Conservation (phyloP, 2,113 vertebrate genomes). For the Cheirogaleus medius region DNA sequence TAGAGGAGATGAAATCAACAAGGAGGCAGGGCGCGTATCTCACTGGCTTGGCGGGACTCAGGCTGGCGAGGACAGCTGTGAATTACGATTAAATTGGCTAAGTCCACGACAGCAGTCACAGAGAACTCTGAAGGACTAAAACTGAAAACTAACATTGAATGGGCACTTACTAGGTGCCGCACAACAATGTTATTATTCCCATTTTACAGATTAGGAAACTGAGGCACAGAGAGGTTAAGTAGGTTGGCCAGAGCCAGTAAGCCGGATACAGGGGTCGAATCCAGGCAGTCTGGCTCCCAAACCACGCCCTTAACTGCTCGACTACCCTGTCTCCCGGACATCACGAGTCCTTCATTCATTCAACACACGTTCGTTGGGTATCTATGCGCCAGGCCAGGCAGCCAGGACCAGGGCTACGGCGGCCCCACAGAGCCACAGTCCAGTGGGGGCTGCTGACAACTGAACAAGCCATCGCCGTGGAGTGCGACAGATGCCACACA, state of each 20-base stretch:
- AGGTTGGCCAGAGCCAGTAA: neutral
- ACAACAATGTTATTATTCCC: neutral
- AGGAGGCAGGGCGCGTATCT: neutral
- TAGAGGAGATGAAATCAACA: neutral
- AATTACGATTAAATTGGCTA: neutral
- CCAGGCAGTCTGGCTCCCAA: neutral
- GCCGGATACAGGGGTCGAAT: neutral
- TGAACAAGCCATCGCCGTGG: neutral
- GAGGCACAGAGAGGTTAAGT: neutral
- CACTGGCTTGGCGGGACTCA: neutral
- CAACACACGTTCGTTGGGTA: neutral
- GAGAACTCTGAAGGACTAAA: neutral
- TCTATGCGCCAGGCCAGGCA: neutral
- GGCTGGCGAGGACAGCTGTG: neutral
- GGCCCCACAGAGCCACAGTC: neutral
- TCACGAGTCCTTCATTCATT: neutral
- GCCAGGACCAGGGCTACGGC: neutral
- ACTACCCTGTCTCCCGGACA: neutral
- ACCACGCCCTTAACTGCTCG: neutral
- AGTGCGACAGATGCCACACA: too few species aligned
- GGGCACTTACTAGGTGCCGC: neutral
- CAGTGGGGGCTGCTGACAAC: accelerated
- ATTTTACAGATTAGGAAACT: neutral
- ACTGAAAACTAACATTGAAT: neutral
- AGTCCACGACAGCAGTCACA: neutral